Percentiles rank a stretch among this genome's conserved stretches.
phyloP scores from a whole-genome alignment of 2,888 invertebrate species.

The Lucinisca nassula region DNA sequence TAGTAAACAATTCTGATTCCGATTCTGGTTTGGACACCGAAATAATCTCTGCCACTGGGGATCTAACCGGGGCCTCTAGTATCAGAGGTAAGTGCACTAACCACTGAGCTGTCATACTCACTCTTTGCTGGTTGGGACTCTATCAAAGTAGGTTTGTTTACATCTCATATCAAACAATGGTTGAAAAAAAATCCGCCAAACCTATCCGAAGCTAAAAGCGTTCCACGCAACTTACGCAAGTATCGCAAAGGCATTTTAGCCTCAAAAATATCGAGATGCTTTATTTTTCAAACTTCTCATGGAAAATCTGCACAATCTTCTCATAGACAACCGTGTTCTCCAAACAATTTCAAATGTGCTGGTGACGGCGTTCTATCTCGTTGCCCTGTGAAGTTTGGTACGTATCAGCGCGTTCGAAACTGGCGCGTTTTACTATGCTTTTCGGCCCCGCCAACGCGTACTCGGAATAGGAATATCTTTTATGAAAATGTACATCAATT shows the following conservation, averaged over 20 bases:
- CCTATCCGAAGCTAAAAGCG: background rate
- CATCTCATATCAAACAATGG: background rate
- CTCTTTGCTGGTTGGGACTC: too few species aligned
- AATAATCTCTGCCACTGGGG: too few species aligned
- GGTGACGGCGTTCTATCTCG: slow-evolving; percentile 68
- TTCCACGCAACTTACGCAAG: background rate
- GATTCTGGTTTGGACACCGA: too few species aligned
- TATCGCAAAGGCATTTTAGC: background rate
- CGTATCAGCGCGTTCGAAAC: slow-evolving; percentile 81
- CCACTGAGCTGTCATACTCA: too few species aligned
- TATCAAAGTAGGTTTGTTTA: too few species aligned
- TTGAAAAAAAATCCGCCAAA: background rate
- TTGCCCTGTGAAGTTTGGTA: slow-evolving; percentile 57
- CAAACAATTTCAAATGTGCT: slow-evolving; percentile 9
- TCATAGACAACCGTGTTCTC: background rate
- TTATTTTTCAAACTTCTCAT: background rate
- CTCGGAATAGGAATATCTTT: slow-evolving; percentile 44
- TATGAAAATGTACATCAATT: too few species aligned
- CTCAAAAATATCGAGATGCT: background rate
- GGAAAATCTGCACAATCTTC: background rate
- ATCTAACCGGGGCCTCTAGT: too few species aligned
- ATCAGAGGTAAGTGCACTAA: too few species aligned
- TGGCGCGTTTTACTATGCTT: slow-evolving; percentile 84
- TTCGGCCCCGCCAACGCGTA: slow-evolving; percentile 75
- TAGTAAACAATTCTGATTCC: too few species aligned